Conservation (phyloP, 2,113 vertebrate species). For the Lophotis ruficrista region DNA sequence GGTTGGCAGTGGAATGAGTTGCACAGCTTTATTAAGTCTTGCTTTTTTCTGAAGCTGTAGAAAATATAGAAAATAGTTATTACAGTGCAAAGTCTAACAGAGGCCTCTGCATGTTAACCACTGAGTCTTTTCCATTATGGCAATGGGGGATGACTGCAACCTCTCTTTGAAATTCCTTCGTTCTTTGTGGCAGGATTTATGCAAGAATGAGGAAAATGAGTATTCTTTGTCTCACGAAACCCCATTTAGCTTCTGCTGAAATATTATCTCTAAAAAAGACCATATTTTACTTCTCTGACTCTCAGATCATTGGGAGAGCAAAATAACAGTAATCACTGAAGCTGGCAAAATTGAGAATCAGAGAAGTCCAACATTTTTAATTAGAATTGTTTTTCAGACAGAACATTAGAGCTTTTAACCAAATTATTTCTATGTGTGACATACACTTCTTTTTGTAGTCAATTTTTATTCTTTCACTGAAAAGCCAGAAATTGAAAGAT, state of each 20-base stretch:
- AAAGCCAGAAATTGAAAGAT: background rate
- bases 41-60: conserved; percentile 63
- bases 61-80: background rate
- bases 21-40: conserved; percentile 46
- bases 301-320: background rate
- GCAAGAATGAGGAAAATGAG: background rate
- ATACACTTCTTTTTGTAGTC: background rate
- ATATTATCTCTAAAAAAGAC: background rate
- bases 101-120: background rate
- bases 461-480: background rate
- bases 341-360: background rate
- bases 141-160: background rate
- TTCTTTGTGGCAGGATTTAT: background rate
- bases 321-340: background rate
- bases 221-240: background rate
- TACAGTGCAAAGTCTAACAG: background rate
- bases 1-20: conserved; percentile 34
- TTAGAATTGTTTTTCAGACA: background rate
- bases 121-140: background rate
- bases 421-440: background rate
- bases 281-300: background rate
- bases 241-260: background rate
- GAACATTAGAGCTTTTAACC: background rate
- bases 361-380: background rate
- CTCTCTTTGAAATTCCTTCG: background rate